A percentile compares a stretch with the other conserved stretches of the same genome.
phyloP scores from a whole-genome alignment of 1,140 invertebrate species.

The Tenebrio molitor region DNA sequence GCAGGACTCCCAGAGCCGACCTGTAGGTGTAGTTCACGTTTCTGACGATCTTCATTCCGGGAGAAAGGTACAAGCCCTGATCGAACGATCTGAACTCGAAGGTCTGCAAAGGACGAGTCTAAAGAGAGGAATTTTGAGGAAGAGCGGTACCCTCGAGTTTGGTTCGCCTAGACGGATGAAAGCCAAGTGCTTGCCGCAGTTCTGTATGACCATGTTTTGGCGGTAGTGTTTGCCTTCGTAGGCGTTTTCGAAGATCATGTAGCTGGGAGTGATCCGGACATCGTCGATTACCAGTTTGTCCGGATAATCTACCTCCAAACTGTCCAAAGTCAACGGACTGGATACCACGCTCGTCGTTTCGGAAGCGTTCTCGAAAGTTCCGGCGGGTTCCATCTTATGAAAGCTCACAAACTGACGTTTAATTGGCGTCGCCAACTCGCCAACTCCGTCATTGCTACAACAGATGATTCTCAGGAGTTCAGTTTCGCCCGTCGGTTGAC shows the following conservation, averaged over 20 bases:
- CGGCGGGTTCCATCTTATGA: too few species aligned
- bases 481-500: too few species aligned
- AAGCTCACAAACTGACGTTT: too few species aligned
- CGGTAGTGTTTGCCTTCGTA: constrained; percentile 58
- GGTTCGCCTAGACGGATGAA: constrained; percentile 55
- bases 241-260: constrained; percentile 60
- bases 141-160: constrained; percentile 59
- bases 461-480: too few species aligned
- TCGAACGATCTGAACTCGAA: constrained; percentile 57
- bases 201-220: constrained; percentile 56
- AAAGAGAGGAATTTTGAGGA: not conserved
- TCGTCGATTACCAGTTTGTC: constrained; percentile 47
- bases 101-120: constrained; percentile 54
- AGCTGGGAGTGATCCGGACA: constrained; percentile 58
- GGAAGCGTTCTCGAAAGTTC: too few species aligned
- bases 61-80: constrained; percentile 54
- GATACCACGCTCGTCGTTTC: too few species aligned
- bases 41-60: constrained; percentile 60
- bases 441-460: too few species aligned
- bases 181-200: constrained; percentile 56
- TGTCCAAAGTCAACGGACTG: not conserved
- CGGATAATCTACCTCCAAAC: not conserved
- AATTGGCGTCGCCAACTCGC: too few species aligned
- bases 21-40: constrained; percentile 60
- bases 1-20: constrained; percentile 48